Percentiles rank a stretch among this genome's conserved stretches.
These are phyloP conservation scores for Papilio polyxenes DNA, from an alignment of 1,140 invertebrate genomes.

Conservation along the genomic window DNA sequence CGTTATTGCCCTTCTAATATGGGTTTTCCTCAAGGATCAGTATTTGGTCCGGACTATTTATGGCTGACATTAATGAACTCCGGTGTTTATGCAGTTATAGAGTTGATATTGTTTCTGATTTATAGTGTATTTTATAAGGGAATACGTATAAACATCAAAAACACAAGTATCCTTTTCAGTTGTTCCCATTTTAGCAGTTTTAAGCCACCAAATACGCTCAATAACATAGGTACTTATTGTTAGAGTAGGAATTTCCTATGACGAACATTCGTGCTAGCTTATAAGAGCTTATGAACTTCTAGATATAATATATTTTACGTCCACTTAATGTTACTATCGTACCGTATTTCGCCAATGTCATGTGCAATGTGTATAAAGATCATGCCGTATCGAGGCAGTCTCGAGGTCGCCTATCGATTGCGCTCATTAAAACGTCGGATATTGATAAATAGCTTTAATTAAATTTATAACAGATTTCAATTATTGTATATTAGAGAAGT, in stretches of 20 bases:
- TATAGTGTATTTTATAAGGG: not conserved
- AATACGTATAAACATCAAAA: not conserved
- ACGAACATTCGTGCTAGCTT: not conserved
- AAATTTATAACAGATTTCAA: constrained; percentile 23
- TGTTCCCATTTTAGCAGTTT: not conserved
- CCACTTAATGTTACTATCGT: not conserved
- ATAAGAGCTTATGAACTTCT: not conserved
- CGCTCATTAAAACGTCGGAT: constrained; percentile 30
- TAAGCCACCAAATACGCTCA: not conserved
- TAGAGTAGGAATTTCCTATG: not conserved
- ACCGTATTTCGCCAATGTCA: constrained; percentile 28
- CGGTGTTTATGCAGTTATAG: not conserved
- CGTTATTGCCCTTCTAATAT: constrained; percentile 3
- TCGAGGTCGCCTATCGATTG: constrained; percentile 21
- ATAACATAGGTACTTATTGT: not conserved
- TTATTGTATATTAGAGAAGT: not conserved
- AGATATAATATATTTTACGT: not conserved
- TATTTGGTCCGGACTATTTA: not conserved
- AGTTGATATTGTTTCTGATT: constrained; percentile 4
- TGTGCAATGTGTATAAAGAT: not conserved
- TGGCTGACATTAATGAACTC: not conserved
- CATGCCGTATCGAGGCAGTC: constrained; percentile 23
- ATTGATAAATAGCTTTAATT: constrained; percentile 25
- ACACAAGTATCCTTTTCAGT: not conserved
- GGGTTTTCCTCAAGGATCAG: constrained; percentile 7